These are phyloP conservation scores for Myotis davidii DNA, from an alignment of 2,113 vertebrate genomes.

Conservation along the genomic window DNA sequence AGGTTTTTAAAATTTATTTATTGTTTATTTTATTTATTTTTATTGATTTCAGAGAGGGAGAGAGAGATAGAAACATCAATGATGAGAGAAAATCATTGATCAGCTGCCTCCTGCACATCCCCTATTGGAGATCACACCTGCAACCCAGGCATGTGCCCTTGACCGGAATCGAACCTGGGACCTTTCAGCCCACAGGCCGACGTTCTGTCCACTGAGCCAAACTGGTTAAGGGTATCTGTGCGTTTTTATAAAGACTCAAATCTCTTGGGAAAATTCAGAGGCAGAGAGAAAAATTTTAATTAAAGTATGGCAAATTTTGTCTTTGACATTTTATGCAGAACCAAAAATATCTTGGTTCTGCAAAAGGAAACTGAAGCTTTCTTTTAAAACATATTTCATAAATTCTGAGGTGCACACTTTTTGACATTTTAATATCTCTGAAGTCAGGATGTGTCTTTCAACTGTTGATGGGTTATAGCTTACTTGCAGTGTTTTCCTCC, in stretches of 20 bases:
- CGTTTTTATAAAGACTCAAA: slow-evolving; percentile 4
- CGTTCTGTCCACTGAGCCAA: too few relatives aligned
- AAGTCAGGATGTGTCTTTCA: neutral
- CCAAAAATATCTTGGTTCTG: slow-evolving; percentile 49
- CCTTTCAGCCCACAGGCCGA: too few relatives aligned
- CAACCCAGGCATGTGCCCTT: too few relatives aligned
- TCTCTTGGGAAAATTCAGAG: slow-evolving; percentile 23
- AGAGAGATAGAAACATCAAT: too few relatives aligned
- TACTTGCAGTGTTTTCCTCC: slow-evolving; percentile 25
- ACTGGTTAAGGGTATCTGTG: neutral
- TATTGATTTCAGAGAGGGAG: too few relatives aligned
- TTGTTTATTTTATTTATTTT: too few relatives aligned
- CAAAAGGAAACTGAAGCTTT: slow-evolving; percentile 41
- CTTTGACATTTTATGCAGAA: slow-evolving; percentile 31
- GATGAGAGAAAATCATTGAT: too few relatives aligned
- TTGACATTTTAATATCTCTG: slow-evolving; percentile 28
- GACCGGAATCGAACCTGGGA: too few relatives aligned
- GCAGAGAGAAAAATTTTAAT: slow-evolving; percentile 33
- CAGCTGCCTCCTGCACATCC: too few relatives aligned
- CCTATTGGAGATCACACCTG: too few relatives aligned
- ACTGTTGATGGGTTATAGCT: neutral
- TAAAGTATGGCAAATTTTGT: slow-evolving; percentile 26
- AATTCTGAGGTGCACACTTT: neutral
- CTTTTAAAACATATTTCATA: slow-evolving; percentile 42
- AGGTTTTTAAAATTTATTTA: neutral